phyloP scores from a whole-genome alignment of 2,113 vertebrate species.

The Nothobranchius kuhntae region DNA sequence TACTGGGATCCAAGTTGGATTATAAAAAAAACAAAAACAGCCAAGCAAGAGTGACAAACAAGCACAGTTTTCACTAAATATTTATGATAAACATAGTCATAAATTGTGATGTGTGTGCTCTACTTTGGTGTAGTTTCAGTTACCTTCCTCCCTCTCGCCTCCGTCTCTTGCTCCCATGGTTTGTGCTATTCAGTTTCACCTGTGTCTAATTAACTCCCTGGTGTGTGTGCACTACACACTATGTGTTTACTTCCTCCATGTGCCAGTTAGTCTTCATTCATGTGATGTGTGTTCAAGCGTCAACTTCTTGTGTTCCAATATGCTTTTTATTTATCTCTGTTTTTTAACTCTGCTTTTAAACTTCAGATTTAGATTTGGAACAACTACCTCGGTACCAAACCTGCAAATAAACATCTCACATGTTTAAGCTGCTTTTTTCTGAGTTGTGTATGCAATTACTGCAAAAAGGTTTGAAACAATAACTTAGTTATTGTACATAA shows the following conservation, averaged over 20 bases:
- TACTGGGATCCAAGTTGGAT: neutral
- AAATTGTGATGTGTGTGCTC: neutral
- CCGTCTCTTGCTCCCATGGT: neutral
- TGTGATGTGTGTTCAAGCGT: neutral
- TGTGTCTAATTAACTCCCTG: conserved; percentile 7
- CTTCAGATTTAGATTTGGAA: neutral
- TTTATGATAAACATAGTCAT: neutral
- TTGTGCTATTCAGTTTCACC: neutral
- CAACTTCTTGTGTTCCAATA: neutral
- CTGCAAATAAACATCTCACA: neutral
- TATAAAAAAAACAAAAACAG: neutral
- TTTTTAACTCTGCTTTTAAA: neutral
- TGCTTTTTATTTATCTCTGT: neutral
- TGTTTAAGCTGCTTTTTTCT: neutral
- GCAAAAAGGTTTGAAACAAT: too few species aligned
- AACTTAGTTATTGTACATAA: too few species aligned
- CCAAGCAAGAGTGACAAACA: neutral
- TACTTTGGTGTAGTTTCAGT: neutral
- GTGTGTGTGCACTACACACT: neutral
- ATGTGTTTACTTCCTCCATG: neutral
- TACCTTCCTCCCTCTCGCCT: neutral
- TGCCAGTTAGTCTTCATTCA: neutral
- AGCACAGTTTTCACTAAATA: neutral
- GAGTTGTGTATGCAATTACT: too few species aligned
- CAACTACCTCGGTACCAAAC: too few species aligned